Percentiles rank a stretch among this genome's conserved stretches.
Conservation (phyloP, 2,113 vertebrate genomes). For the Vidua macroura region DNA sequence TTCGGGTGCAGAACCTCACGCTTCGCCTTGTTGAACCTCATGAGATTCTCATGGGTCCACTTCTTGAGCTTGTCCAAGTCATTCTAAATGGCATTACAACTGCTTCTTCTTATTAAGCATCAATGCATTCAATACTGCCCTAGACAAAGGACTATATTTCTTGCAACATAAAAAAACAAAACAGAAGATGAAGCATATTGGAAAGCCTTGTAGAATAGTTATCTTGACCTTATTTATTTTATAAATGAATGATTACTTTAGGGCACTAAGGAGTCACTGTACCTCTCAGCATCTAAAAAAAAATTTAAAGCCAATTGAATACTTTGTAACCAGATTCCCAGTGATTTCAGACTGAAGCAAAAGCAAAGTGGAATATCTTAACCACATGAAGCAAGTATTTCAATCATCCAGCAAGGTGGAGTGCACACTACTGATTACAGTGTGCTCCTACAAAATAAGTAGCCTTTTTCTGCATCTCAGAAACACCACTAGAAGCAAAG, state of each 20-base stretch:
- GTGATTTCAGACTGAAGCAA: not conserved
- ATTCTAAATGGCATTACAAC: not conserved
- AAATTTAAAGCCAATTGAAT: not conserved
- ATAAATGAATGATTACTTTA: not conserved
- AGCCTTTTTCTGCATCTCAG: not conserved
- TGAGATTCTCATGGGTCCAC: not conserved
- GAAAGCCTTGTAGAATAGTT: not conserved
- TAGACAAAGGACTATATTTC: not conserved
- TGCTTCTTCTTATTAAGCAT: not conserved
- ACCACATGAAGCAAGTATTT: not conserved
- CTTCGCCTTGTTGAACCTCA: not conserved
- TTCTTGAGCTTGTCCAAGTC: not conserved
- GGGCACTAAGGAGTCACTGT: not conserved
- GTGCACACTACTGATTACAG: not conserved
- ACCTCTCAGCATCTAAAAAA: not conserved
- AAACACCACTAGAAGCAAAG: not conserved
- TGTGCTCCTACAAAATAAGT: not conserved
- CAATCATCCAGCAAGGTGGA: not conserved
- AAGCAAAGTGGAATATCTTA: not conserved
- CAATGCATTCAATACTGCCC: not conserved
- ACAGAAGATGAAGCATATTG: not conserved
- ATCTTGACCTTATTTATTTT: not conserved
- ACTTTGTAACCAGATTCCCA: not conserved
- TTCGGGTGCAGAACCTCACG: not conserved
- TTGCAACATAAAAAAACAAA: not conserved